These are phyloP conservation scores for Psammodynastes pulverulentus DNA, from an alignment of 2,113 vertebrate species.

Conservation along the genomic window DNA sequence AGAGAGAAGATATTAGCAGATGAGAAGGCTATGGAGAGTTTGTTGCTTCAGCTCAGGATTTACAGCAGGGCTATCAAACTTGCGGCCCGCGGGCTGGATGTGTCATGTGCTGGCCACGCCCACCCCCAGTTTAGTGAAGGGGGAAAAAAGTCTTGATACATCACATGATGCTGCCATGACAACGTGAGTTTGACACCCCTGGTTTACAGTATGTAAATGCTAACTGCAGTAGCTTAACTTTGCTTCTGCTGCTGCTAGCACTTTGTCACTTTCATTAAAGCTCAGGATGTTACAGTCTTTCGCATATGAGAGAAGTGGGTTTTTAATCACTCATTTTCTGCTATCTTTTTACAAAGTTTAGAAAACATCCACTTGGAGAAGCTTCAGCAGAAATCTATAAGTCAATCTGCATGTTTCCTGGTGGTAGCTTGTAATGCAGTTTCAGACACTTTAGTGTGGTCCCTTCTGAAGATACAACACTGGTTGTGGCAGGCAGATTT, in stretches of 20 bases:
- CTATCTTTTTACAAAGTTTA: neutral
- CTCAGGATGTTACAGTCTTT: neutral
- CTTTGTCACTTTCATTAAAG: neutral
- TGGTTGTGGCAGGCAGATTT: neutral
- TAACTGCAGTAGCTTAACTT: too few species aligned
- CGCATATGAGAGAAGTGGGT: neutral
- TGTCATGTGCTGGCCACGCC: too few species aligned
- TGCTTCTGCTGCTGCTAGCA: neutral
- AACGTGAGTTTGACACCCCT: too few species aligned
- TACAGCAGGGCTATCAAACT: too few species aligned
- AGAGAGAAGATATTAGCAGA: neutral
- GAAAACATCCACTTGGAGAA: neutral
- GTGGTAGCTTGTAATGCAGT: neutral
- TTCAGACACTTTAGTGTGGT: neutral
- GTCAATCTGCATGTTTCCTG: neutral
- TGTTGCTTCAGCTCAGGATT: neutral
- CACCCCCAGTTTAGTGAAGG: too few species aligned
- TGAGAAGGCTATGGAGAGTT: neutral
- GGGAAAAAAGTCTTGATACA: too few species aligned
- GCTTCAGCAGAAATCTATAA: neutral
- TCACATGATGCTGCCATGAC: too few species aligned
- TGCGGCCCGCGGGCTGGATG: too few species aligned
- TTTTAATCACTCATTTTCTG: neutral
- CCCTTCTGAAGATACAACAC: neutral
- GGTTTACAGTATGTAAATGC: too few species aligned